Conservation (phyloP, 2,113 vertebrate species). For the Xyliphius kryptos region DNA sequence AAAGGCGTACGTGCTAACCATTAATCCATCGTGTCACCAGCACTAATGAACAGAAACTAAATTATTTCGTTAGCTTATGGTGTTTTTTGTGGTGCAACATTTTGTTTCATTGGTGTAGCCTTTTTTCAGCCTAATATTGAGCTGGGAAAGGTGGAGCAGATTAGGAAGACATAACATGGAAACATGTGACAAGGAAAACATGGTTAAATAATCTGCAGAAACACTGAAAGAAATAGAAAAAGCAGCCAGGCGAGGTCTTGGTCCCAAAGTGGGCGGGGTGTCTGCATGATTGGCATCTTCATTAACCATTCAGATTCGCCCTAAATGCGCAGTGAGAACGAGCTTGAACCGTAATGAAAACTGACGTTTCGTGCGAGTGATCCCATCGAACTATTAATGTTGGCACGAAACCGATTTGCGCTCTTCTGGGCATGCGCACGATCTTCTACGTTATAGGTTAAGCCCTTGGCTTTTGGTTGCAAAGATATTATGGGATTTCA, state of each 20-base stretch:
- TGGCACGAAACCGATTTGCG: constrained; percentile 60
- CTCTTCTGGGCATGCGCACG: constrained; percentile 58
- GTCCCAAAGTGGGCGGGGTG: constrained; percentile 36
- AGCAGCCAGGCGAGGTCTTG: not conserved
- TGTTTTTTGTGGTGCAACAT: too few species aligned
- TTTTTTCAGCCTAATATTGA: too few species aligned
- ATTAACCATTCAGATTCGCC: constrained; percentile 32
- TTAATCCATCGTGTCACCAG: too few species aligned
- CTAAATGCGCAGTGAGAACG: constrained; percentile 30
- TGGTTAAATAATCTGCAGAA: not conserved
- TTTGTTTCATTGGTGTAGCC: too few species aligned
- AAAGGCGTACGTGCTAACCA: too few species aligned
- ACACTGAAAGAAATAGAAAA: not conserved
- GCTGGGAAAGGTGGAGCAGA: too few species aligned
- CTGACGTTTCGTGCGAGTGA: constrained; percentile 62
- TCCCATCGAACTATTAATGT: constrained; percentile 64
- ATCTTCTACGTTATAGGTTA: not conserved
- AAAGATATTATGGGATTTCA: too few species aligned
- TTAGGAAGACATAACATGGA: too few species aligned
- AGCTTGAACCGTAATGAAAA: constrained; percentile 60
- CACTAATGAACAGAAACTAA: too few species aligned
- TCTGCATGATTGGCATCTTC: constrained; percentile 25
- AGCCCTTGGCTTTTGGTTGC: not conserved
- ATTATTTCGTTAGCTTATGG: too few species aligned
- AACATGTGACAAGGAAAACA: too few species aligned